phyloP scores from a whole-genome alignment of 2,888 invertebrate genomes.

The Thalpophila matura region DNA sequence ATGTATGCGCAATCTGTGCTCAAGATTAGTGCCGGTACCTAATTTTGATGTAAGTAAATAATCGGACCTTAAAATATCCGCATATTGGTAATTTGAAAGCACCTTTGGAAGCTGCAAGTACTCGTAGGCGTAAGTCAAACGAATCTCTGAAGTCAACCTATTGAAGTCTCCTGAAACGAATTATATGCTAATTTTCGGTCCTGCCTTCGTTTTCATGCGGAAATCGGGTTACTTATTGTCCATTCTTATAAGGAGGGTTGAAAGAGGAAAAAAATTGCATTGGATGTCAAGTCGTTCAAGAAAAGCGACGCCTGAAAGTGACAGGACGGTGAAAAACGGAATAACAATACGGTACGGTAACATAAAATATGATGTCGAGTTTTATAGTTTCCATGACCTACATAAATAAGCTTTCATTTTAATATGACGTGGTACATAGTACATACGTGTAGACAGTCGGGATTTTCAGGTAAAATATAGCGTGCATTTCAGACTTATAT shows the following conservation, averaged over 20 bases:
- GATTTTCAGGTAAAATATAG: constrained; percentile 38
- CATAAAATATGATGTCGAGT: constrained; percentile 10
- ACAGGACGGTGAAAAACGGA: constrained; percentile 4
- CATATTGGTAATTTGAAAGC: too few relatives aligned
- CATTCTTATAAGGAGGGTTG: not conserved
- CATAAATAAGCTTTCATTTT: constrained; percentile 29
- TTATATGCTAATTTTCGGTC: too few relatives aligned
- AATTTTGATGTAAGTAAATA: too few relatives aligned
- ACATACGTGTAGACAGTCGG: constrained; percentile 26
- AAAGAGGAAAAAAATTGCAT: not conserved
- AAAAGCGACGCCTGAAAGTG: constrained; percentile 7
- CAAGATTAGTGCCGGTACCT: too few relatives aligned
- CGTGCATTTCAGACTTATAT: constrained; percentile 20
- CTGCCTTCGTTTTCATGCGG: not conserved
- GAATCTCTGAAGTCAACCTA: too few relatives aligned
- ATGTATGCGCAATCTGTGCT: too few relatives aligned
- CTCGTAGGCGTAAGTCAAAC: too few relatives aligned
- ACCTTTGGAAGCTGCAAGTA: too few relatives aligned
- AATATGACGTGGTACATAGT: constrained; percentile 22
- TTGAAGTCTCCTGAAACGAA: too few relatives aligned
- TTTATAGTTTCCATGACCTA: constrained; percentile 37
- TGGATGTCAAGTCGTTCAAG: constrained; percentile 14
- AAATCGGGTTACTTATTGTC: not conserved
- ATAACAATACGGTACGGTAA: constrained; percentile 9
- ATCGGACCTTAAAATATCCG: too few relatives aligned